Evolutionary conservation across 2,113 vertebrate species (phyloP), one percentile per base, ranked within the genome.

Genomic region (Ammodytes marinus): DNA sequence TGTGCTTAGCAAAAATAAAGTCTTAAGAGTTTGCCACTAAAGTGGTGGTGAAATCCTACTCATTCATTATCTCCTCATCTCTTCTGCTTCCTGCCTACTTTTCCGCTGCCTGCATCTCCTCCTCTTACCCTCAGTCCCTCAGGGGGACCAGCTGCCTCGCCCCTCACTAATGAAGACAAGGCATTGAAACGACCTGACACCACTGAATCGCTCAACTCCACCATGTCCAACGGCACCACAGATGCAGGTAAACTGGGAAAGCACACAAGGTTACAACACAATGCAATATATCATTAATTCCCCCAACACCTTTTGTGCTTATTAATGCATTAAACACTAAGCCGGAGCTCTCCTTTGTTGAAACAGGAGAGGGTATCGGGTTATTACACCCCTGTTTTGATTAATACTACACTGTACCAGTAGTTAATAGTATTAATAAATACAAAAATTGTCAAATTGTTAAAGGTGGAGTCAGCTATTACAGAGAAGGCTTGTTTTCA

Each of bases 141-240:
- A 71, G 96, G 96, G 86, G 94, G 96, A 69, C 90, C 95, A 45
- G 95, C 95, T 40, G 94, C 95, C 68, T 90, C 95, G 13, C 92
- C 96, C 55, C 96, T 95, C 85, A 95, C 94, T 90, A 96, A 96
- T 86, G 95, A 96, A 0, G 97, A 95, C 66, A 94, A 95, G 17
- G 95, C 95, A 35, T 86, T 99, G 73, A 99, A 99, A 85, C 95
- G 97, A 46, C 98, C 98, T 0, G 96, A 98, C 85, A 99, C 98
- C 82, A 97, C 97, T 0, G 98, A 99, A 65, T 99, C 98, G 47
- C 95, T 99, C 85, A 97, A 97, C 89, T 99, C 98, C 12, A 97
- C 97, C 77, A 96, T 99, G 95, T 99, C 98, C 80, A 99, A 99
- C 63, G 98, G 98, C 82, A 99, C 97, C 86, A 99, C 97, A 5